phyloP scores from a whole-genome alignment of 1,140 invertebrate genomes.

The Drosophila pandora region DNA sequence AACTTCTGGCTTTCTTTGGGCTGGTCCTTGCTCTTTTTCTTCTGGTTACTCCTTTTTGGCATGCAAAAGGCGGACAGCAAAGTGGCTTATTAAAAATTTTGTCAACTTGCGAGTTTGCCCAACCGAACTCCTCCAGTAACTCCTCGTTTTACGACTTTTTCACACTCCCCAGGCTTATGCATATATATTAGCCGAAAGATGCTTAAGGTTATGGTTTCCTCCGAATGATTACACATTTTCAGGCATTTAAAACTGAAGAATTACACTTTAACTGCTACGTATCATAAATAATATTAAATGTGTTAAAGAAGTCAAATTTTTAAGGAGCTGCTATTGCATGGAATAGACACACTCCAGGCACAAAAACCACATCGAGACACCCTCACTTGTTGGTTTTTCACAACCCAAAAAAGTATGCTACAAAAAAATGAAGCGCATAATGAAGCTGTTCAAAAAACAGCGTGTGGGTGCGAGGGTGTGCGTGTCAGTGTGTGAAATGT shows the following conservation, averaged over 20 bases:
- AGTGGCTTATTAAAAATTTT: slow-evolving; percentile 82
- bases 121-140: slow-evolving; percentile 26
- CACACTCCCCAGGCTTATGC: slow-evolving; percentile 42
- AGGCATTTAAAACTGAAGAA: neutral
- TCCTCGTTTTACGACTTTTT: slow-evolving; percentile 53
- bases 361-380: neutral
- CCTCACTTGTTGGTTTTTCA: slow-evolving; percentile 40
- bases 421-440: slow-evolving; percentile 63
- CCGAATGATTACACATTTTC: slow-evolving; percentile 17
- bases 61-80: slow-evolving; percentile 76
- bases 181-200: slow-evolving; percentile 41
- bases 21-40: neutral
- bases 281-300: neutral
- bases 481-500: slow-evolving; percentile 54
- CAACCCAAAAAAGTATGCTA: slow-evolving; percentile 71
- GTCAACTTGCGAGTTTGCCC: slow-evolving; percentile 70
- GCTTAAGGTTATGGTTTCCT: neutral
- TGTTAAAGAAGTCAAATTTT: slow-evolving; percentile 2
- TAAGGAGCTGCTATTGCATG: slow-evolving; percentile 11
- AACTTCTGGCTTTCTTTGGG: slow-evolving; percentile 48
- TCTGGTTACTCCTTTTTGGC: slow-evolving; percentile 38
- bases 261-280: neutral
- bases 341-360: neutral
- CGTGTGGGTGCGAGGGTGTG: slow-evolving; percentile 24
- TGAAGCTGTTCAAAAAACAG: slow-evolving; percentile 73